A percentile compares a stretch with the other conserved stretches of the same genome.
phyloP scores from a whole-genome alignment of 2,113 vertebrate genomes.

The Gambusia affinis region DNA sequence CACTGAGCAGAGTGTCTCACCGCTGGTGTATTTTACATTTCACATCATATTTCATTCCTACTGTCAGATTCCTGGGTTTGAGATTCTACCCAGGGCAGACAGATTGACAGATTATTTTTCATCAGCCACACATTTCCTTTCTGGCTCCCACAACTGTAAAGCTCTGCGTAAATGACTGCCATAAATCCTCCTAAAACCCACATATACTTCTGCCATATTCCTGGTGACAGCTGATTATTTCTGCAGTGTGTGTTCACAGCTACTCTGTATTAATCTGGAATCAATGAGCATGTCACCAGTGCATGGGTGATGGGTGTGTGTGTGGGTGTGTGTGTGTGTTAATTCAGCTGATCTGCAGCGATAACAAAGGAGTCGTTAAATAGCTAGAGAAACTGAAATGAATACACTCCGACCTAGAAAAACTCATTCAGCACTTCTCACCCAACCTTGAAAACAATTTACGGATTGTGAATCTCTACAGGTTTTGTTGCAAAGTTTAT shows the following conservation, averaged over 20 bases:
- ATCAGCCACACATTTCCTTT: conserved; percentile 54
- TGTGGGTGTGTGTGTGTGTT: conserved; percentile 12
- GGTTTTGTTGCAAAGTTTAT: neutral
- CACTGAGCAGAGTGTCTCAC: conserved; percentile 51
- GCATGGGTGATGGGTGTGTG: conserved; percentile 1
- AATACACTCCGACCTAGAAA: conserved; percentile 4
- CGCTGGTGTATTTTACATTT: conserved; percentile 61
- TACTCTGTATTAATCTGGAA: conserved; percentile 55
- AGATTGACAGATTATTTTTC: conserved; percentile 72
- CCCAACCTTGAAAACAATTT: conserved; percentile 1
- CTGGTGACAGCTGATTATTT: conserved; percentile 65
- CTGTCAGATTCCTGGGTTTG: conserved; percentile 52
- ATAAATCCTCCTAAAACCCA: conserved; percentile 69
- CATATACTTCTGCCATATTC: conserved; percentile 55
- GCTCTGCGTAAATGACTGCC: conserved; percentile 60
- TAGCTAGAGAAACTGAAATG: conserved; percentile 3
- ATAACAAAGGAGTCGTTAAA: conserved; percentile 21
- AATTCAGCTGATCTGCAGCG: conserved; percentile 13
- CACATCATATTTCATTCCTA: conserved; percentile 65
- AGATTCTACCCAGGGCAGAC: conserved; percentile 61
- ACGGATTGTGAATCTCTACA: neutral
- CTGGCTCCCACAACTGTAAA: conserved; percentile 54
- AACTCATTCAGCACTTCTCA: neutral
- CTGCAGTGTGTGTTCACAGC: conserved; percentile 48
- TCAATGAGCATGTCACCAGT: conserved; percentile 26